These are phyloP conservation scores for Marisa cornuarietis DNA, from an alignment of 1,140 invertebrate species.

Conservation along the genomic window DNA sequence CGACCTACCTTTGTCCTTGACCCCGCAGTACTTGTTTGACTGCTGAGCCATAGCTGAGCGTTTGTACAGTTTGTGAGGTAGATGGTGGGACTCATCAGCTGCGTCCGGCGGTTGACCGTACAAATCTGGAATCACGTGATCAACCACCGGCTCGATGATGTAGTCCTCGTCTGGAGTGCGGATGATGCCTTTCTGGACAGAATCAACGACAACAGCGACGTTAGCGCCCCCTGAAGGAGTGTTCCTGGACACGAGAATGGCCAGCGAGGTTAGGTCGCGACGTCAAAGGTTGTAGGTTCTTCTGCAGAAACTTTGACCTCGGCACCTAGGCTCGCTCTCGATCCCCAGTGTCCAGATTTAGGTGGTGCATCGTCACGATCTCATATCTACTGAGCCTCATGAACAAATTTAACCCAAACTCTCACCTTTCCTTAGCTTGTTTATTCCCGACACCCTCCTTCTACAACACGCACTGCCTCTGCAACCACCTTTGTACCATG, in stretches of 20 bases:
- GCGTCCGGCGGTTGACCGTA: not conserved
- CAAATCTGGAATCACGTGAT: conserved; percentile 29
- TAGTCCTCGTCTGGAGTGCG: conserved; percentile 52
- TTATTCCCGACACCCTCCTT: conserved; percentile 1
- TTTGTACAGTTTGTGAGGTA: conserved; percentile 48
- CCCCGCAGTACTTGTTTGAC: conserved; percentile 11
- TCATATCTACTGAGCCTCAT: too few relatives aligned
- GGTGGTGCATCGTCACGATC: too few relatives aligned
- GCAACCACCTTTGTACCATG: not conserved
- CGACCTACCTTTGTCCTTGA: conserved; percentile 1
- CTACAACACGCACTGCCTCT: not conserved
- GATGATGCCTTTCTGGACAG: conserved; percentile 50
- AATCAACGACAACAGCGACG: conserved; percentile 12
- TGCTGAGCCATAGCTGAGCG: conserved; percentile 35
- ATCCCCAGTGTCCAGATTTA: too few relatives aligned
- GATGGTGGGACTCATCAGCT: not conserved
- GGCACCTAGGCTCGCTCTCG: too few relatives aligned
- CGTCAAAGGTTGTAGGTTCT: too few relatives aligned
- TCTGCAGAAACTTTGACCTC: too few relatives aligned
- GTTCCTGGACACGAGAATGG: not conserved
- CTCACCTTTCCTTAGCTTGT: not conserved
- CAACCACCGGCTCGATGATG: conserved; percentile 50
- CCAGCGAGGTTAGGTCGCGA: too few relatives aligned
- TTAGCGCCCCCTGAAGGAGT: not conserved
- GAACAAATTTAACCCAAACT: not conserved